These are phyloP conservation scores for Rhagologus leucostigma DNA, from an alignment of 2,113 vertebrate species.

Conservation along the genomic window DNA sequence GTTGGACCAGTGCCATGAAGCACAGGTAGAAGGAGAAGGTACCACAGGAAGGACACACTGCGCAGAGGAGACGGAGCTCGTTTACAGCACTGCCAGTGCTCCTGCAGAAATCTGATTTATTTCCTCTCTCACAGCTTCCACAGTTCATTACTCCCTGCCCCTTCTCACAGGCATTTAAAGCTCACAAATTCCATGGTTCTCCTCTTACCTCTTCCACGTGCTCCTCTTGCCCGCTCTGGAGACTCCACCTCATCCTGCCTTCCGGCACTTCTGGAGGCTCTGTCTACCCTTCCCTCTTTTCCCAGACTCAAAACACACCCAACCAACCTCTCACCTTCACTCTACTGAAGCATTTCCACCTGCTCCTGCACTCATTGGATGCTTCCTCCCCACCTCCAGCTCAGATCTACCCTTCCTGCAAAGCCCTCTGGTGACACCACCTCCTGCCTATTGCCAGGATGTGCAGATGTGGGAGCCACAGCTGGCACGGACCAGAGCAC, in stretches of 20 bases:
- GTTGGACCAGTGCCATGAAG: background rate
- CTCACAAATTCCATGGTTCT: background rate
- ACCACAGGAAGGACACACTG: background rate
- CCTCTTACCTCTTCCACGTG: slow-evolving; percentile 40
- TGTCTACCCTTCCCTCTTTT: background rate
- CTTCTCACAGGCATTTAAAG: background rate
- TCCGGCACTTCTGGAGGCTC: background rate
- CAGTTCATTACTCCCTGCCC: background rate
- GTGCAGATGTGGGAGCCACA: background rate
- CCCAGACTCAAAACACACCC: background rate
- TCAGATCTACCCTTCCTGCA: background rate
- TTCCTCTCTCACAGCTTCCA: background rate
- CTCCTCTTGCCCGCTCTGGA: background rate
- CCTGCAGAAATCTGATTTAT: background rate
- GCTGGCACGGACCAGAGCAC: background rate
- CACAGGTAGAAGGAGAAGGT: background rate
- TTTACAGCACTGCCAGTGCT: background rate
- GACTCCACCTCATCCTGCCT: background rate
- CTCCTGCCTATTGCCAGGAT: background rate
- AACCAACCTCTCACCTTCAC: background rate
- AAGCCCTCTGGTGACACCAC: background rate
- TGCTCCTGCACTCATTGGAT: slow-evolving; percentile 23
- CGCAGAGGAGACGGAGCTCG: rapidly evolving
- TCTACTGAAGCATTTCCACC: background rate
- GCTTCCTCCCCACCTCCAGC: background rate